Base-by-base conservation (phyloP, 2,113 vertebrate genomes). In the Eonycteris spelaea region DNA sequence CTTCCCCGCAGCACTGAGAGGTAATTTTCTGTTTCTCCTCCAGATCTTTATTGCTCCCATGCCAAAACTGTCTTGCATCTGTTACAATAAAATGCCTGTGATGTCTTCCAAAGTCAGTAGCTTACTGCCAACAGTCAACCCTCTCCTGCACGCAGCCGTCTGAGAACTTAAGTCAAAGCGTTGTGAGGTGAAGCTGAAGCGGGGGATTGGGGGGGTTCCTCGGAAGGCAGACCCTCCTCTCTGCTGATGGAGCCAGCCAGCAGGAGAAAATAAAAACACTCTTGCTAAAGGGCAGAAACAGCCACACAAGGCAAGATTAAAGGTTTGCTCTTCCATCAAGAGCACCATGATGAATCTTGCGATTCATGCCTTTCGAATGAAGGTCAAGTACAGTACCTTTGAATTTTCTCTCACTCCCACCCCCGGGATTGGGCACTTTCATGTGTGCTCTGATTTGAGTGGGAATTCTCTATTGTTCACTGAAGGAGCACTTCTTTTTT, bases 21-120 rank as follows among this genome's bases (percentile, higher is more conserved):
- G 78, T 38, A 53, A 75, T 92, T 68, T 94, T 95, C 78, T 67
- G 59, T 94, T 86, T 97, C 65, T 55, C 70, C 35, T 96, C 78
- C 77, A 86, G 84, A 85, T 63, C 92, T 96, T 92, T 73, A 79
- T 43, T 33, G 48, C 86, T 89, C 65, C 43, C 26, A 16, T 6
- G 6, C 77, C 63, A 70, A 79, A 48, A 82, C 53, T 0, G 0
- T 19, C 87, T 65, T 80, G 22, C 61, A 77, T 82, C 91, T 96
- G 65, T 2, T 91, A 86, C 55, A 96, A 35, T 30, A 57, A 96
- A 97, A 97, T 86, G 59, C 78, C 68, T 85, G 48, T 48, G 78
- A 75, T 91, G 90, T 71, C 96, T 97, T 94, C 90, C 94, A 96
- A 93, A 94, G 95, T 88, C 86, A 65, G 61, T 22, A 65, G 59